phyloP scores from a whole-genome alignment of 2,113 vertebrate species.

The Oncorhynchus clarkii region DNA sequence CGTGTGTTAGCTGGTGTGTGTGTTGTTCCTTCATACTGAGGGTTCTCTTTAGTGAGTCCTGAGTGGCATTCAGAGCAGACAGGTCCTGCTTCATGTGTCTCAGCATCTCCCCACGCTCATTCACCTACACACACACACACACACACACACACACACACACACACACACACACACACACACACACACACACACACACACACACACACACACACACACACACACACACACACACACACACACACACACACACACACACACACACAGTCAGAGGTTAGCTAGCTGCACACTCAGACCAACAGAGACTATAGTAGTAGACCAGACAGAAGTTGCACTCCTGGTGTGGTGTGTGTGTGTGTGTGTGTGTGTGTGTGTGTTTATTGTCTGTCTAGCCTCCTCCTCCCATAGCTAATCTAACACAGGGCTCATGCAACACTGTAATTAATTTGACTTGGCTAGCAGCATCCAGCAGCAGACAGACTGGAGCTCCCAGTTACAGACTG shows the following conservation, averaged over 20 bases:
- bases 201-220: constrained; percentile 7
- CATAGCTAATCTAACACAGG: constrained; percentile 12
- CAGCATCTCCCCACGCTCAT: constrained; percentile 35
- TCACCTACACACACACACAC: constrained; percentile 37
- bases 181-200: constrained; percentile 5
- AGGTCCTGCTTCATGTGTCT: constrained; percentile 52
- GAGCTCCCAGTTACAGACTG: neutral
- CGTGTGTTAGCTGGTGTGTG: constrained; percentile 47
- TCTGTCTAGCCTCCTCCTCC: constrained; percentile 5
- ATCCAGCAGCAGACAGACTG: neutral
- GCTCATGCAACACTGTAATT: neutral
- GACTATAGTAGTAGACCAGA: constrained; percentile 38
- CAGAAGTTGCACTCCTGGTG: constrained; percentile 56
- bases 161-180: neutral
- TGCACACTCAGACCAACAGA: neutral
- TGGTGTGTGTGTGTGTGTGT: constrained; percentile 30
- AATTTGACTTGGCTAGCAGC: neutral
- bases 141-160: constrained; percentile 1
- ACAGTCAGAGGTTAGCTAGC: neutral
- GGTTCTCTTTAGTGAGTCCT: constrained; percentile 59
- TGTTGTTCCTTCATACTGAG: constrained; percentile 57
- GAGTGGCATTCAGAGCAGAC: constrained; percentile 42
- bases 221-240: constrained; percentile 5
- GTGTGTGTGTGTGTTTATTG: constrained; percentile 3
- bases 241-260: constrained; percentile 3